Base-by-base conservation (phyloP, 1,140 invertebrate species). In the Zaprionus inermis region DNA sequence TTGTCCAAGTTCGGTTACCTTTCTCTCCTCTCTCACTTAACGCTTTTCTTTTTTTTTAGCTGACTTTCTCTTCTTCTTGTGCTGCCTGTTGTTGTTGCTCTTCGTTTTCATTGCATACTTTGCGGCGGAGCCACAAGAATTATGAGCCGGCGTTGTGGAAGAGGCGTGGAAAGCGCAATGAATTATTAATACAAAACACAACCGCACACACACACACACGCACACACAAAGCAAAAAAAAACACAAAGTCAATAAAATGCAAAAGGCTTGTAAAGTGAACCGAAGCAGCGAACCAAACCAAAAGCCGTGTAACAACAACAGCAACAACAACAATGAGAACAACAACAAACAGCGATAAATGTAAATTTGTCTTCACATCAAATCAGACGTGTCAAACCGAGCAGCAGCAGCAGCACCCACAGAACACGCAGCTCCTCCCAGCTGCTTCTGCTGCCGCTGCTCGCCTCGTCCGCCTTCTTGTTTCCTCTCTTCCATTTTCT, bases 101-200 rank as follows among this genome's bases (percentile, higher is more conserved):
- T 18, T n/a, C 44, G 36, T 57, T 38, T 70, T 52, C 36, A 57
- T 78, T 81, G 68, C 61, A 76, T 64, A 72, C 68, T 71, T 72
- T 57, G 41, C 72, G 79, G 82, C 82, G 72, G 64, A 65, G 72
- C 82, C 67, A 59, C 67, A 85, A 76, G 72, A 82, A 85, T 85
- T 81, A 85, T 85, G 79, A 71, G 32, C 36, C 41, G 46, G 64
- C 74, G 68, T 5, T 0, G 24, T 72, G 46, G 86, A 79, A 73
- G 80, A 81, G 78, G 79, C 82, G 82, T 78, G 76, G 82, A 86
- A 86, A 81, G 75, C 68, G 68, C 82, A 79, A 85, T 86, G 82
- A 85, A 86, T 85, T 86, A 85, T 86, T 85, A 82, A 85, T 81
- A 80, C n/a, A n/a, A n/a, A n/a, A 78, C 51, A 32, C 59, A 46